Conservation (phyloP, 2,888 invertebrate species). For the Morpho achilles region DNA sequence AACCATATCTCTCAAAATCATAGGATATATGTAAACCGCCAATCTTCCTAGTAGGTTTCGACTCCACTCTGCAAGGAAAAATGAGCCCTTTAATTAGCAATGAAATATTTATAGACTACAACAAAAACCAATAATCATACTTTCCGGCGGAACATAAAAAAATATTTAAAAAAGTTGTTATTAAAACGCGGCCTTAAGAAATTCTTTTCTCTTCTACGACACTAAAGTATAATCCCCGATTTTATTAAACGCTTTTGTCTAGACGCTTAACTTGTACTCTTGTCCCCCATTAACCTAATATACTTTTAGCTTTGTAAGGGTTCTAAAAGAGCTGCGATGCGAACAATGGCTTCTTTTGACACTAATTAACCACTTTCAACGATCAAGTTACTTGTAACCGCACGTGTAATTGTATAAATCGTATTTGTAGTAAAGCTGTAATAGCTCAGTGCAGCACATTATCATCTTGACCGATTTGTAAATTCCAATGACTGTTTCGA, state of each 20-base stretch:
- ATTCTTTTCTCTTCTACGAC: conserved; percentile 1
- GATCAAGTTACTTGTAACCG: conserved; percentile 7
- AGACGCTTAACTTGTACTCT: conserved; percentile 15
- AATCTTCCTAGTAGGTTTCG: no score
- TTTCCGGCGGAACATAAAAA: background rate
- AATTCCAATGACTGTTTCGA: no score
- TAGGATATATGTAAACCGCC: no score
- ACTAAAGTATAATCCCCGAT: conserved; percentile 9
- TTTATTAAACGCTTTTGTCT: conserved; percentile 14
- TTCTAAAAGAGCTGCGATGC: conserved; percentile 15
- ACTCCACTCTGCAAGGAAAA: no score
- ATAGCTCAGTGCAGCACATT: no score
- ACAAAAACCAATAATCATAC: background rate
- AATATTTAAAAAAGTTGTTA: background rate
- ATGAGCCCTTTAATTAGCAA: no score
- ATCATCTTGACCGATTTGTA: no score
- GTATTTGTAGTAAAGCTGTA: background rate
- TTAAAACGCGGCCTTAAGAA: background rate
- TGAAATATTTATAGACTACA: no score
- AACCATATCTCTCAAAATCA: no score
- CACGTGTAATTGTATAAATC: conserved; percentile 8
- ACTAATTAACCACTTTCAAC: conserved; percentile 12
- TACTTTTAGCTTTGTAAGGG: conserved; percentile 13
- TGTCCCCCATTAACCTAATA: conserved; percentile 14
- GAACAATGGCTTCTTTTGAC: conserved; percentile 14